phyloP scores from a whole-genome alignment of 64 coral and sea anemone genomes.

The Actinia tenebrosa region DNA sequence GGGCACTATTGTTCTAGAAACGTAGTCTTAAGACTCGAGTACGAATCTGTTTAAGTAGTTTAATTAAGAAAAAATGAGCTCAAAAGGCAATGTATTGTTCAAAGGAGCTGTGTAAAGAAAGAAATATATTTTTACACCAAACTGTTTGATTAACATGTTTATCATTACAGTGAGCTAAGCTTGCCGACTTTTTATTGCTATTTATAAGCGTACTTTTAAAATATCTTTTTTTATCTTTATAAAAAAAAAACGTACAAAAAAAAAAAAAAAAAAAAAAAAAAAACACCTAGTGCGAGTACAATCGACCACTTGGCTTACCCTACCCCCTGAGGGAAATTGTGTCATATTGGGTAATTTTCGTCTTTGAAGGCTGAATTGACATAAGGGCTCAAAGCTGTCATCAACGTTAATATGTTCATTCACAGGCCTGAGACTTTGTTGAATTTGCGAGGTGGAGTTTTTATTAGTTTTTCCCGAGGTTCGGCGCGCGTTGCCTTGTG shows the following conservation, averaged over 20 bases:
- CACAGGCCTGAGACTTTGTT: background rate
- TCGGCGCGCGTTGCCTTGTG: background rate
- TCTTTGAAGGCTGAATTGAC: background rate
- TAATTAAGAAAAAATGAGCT: background rate
- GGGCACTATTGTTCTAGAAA: background rate
- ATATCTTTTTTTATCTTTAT: background rate
- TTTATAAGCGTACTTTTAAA: background rate
- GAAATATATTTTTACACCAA: background rate
- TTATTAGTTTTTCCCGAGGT: conserved; percentile 5
- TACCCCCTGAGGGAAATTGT: background rate
- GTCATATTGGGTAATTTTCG: background rate
- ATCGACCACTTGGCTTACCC: background rate
- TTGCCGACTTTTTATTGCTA: background rate
- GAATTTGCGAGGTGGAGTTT: background rate
- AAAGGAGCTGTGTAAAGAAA: background rate
- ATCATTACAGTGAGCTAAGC: background rate
- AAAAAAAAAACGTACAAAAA: background rate
- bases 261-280: background rate
- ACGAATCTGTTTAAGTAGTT: background rate
- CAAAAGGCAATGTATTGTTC: background rate
- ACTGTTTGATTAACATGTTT: background rate
- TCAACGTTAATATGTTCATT: background rate
- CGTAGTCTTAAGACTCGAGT: background rate
- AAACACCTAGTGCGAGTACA: background rate
- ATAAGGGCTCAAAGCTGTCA: background rate